These are phyloP conservation scores for Lottia scabra DNA, from an alignment of 2,888 invertebrate genomes.

Conservation along the genomic window DNA sequence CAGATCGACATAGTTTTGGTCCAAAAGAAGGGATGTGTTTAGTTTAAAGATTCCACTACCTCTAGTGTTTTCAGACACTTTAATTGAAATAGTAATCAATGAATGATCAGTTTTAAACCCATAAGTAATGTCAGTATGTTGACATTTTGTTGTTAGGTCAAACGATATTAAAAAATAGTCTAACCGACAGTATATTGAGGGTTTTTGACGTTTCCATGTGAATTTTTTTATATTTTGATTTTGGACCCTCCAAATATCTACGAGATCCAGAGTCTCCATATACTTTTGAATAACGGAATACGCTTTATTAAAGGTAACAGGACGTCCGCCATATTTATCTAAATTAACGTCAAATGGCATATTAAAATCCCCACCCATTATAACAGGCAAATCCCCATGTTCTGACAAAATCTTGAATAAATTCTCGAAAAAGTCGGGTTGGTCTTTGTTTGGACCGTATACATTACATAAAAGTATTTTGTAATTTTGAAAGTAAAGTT, in stretches of 20 bases:
- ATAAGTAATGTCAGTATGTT: not conserved
- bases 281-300: no score
- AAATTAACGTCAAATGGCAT: not conserved
- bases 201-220: constrained; percentile 16
- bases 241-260: constrained; percentile 6
- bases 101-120: not conserved
- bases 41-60: constrained; percentile 15
- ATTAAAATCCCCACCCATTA: not conserved
- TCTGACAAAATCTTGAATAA: no score
- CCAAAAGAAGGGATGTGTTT: constrained; percentile 6
- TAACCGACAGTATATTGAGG: constrained; percentile 1
- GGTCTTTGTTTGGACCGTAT: no score
- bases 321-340: not conserved
- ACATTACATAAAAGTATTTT: no score
- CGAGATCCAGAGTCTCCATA: not conserved
- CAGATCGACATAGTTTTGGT: not conserved
- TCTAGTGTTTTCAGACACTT: not conserved
- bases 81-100: not conserved
- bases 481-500: no score
- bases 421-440: no score
- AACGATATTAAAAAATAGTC: constrained; percentile 12
- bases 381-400: not conserved
- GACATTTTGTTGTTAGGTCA: not conserved
- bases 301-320: no score
- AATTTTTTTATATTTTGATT: constrained; percentile 8